phyloP scores from a whole-genome alignment of 23 tunicate species.

The Ascidia mentula region DNA sequence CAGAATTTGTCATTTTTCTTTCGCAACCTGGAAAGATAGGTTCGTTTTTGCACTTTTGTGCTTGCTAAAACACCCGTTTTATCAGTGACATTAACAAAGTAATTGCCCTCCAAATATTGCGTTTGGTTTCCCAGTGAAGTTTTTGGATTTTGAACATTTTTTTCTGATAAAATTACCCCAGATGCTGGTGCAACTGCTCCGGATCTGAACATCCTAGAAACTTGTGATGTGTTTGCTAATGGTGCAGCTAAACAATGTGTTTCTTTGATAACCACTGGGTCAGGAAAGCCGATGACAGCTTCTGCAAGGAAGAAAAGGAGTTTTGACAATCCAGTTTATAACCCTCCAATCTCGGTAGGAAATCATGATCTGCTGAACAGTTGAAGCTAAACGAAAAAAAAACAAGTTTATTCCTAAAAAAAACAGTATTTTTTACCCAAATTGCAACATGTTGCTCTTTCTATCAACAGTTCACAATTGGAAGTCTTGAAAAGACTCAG shows the following conservation, averaged over 20 bases:
- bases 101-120: too few relatives aligned
- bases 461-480: conserved; percentile 39
- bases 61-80: too few relatives aligned
- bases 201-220: conserved; percentile 14
- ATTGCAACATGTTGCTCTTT: neutral
- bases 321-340: conserved; percentile 34
- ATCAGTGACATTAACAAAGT: too few relatives aligned
- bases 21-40: neutral
- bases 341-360: conserved; percentile 30
- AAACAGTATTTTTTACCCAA: neutral
- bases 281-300: neutral
- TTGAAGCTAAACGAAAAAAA: too few relatives aligned
- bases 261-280: conserved; percentile 34
- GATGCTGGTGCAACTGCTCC: conserved; percentile 1
- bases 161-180: neutral
- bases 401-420: too few relatives aligned
- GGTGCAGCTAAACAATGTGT: conserved; percentile 50
- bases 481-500: neutral
- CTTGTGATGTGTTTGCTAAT: conserved; percentile 17
- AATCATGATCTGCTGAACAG: neutral
- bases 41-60: neutral
- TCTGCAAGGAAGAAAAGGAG: conserved; percentile 27
- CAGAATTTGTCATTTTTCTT: conserved; percentile 16
- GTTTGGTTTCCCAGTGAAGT: too few relatives aligned
- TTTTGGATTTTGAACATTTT: neutral